phyloP scores from a whole-genome alignment of 1,140 invertebrate species.

The Coptotermes formosanus region DNA sequence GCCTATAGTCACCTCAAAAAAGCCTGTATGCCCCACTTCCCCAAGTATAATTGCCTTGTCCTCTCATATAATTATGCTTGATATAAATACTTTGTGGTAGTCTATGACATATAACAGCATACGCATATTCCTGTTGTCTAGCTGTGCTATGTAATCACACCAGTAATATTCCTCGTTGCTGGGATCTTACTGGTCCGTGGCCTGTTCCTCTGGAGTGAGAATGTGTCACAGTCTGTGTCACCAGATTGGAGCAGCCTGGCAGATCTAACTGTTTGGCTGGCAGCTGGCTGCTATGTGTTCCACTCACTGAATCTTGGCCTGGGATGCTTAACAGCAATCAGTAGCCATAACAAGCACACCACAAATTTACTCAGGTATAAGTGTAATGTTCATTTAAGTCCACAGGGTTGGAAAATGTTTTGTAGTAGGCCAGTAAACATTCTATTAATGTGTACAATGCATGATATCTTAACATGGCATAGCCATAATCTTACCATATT shows the following conservation, averaged over 20 bases:
- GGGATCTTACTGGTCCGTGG: background rate
- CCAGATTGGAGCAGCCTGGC: background rate
- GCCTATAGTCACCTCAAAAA: too few relatives aligned
- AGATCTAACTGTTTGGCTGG: background rate
- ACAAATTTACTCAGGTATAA: background rate
- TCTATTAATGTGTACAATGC: too few relatives aligned
- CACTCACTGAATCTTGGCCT: constrained; percentile 9
- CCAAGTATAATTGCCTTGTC: too few relatives aligned
- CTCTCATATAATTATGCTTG: too few relatives aligned
- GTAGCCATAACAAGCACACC: background rate
- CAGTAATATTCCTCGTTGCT: background rate
- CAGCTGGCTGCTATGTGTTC: background rate
- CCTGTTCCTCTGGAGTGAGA: background rate
- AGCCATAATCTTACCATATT: too few relatives aligned
- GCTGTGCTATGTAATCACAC: background rate
- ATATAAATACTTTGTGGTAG: too few relatives aligned
- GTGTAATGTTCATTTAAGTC: too few relatives aligned
- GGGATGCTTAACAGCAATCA: background rate
- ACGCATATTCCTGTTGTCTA: background rate
- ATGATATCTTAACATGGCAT: too few relatives aligned
- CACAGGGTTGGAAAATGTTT: too few relatives aligned
- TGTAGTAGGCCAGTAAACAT: too few relatives aligned
- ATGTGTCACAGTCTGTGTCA: background rate
- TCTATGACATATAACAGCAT: too few relatives aligned
- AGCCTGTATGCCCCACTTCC: too few relatives aligned